These are phyloP conservation scores for Pampusana beccarii DNA, from an alignment of 2,113 vertebrate genomes.

Conservation along the genomic window DNA sequence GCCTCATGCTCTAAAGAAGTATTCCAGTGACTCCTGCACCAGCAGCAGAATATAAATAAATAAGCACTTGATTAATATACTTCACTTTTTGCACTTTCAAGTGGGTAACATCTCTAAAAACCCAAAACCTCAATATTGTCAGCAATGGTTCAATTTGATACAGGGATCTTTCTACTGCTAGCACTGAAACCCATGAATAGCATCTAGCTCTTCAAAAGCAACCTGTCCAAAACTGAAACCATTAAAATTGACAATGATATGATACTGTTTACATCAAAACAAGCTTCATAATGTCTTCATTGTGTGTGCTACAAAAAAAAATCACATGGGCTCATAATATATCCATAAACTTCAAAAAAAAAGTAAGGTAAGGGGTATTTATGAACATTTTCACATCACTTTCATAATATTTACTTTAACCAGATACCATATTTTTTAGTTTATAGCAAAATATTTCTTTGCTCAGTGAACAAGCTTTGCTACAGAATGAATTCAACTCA, in stretches of 20 bases:
- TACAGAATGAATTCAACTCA: neutral
- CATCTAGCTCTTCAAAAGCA: neutral
- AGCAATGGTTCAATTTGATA: neutral
- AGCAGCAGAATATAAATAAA: neutral
- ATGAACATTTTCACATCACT: neutral
- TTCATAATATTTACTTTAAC: neutral
- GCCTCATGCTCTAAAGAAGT: neutral
- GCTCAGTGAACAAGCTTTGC: neutral
- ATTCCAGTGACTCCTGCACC: neutral
- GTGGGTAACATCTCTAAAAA: neutral
- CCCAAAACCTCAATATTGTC: neutral
- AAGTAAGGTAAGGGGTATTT: neutral
- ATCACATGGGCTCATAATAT: neutral
- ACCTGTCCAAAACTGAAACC: neutral
- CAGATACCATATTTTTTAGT: neutral
- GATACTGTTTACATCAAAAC: neutral
- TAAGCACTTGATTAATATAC: neutral
- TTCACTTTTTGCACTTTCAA: neutral
- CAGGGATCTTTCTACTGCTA: neutral
- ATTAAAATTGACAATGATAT: neutral
- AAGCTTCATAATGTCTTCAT: neutral
- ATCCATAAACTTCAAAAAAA: neutral
- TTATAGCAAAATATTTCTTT: neutral
- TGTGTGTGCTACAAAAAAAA: neutral
- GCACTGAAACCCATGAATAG: neutral